Conservation (phyloP, 2,888 invertebrate species). For the Melieria picta region DNA sequence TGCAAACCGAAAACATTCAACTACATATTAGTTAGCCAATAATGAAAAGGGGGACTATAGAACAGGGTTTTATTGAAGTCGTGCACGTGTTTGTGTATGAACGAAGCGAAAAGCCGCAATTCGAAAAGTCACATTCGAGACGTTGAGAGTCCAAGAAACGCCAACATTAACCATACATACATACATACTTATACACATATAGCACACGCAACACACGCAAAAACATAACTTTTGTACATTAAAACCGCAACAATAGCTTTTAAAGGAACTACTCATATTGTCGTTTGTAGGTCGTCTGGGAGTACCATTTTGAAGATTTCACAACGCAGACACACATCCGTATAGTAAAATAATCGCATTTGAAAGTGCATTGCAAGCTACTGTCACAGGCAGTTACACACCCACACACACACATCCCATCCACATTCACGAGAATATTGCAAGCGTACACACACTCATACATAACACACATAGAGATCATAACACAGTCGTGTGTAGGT, state of each 20-base stretch:
- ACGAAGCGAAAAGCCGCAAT: too few species aligned
- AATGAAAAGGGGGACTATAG: too few species aligned
- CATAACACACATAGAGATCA: constrained; percentile 2
- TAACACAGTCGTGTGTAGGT: constrained; percentile 9
- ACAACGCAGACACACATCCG: neutral
- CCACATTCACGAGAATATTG: too few species aligned
- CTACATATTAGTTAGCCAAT: too few species aligned
- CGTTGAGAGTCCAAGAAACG: too few species aligned
- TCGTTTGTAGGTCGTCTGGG: too few species aligned
- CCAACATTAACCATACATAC: neutral
- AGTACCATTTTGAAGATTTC: too few species aligned
- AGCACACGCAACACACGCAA: neutral
- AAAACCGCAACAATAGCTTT: neutral
- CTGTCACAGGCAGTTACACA: neutral
- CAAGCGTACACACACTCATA: neutral
- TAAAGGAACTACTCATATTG: too few species aligned
- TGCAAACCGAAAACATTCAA: too few species aligned
- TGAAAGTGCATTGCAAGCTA: neutral
- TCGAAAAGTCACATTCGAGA: too few species aligned
- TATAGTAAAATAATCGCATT: neutral
- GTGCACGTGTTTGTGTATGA: too few species aligned
- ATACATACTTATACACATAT: neutral
- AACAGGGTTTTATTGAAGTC: too few species aligned
- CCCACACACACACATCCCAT: neutral
- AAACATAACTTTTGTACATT: neutral